phyloP scores from a whole-genome alignment of 2,113 vertebrate genomes.

The Nycticryphes semicollaris region DNA sequence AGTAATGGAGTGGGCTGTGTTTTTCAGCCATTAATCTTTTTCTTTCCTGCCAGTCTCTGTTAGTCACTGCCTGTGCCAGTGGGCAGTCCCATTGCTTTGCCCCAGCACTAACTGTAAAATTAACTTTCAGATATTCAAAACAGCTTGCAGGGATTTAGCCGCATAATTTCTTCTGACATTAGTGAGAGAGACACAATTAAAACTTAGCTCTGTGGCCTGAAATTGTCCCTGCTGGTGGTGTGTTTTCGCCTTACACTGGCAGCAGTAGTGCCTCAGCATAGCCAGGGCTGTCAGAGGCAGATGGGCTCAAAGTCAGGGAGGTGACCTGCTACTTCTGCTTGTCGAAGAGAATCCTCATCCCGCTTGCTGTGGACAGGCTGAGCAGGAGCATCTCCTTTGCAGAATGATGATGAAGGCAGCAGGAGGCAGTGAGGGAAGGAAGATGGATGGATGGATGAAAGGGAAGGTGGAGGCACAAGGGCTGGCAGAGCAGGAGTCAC shows the following conservation, averaged over 20 bases:
- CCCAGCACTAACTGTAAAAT: not conserved
- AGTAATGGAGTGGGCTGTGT: not conserved
- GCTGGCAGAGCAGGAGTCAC: not conserved
- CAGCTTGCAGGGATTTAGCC: conserved; percentile 21
- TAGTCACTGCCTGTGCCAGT: not conserved
- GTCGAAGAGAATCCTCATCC: not conserved
- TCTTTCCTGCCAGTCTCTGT: not conserved
- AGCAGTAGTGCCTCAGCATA: accelerated
- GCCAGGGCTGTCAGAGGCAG: not conserved
- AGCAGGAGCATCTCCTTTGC: not conserved
- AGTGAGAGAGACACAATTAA: not conserved
- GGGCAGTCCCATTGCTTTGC: not conserved
- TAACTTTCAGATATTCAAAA: not conserved
- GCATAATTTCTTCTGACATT: conserved; percentile 17
- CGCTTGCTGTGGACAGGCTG: accelerated
- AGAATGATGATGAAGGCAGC: not conserved
- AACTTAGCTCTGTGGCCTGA: not conserved
- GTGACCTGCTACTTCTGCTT: not conserved
- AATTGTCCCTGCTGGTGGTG: not conserved
- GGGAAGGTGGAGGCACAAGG: not conserved
- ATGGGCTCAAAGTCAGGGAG: not conserved
- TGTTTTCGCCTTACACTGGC: not conserved
- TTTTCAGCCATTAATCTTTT: not conserved
- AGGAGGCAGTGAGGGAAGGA: not conserved
- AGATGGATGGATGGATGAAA: not conserved